Percentiles rank a stretch among this genome's conserved stretches.
Evolutionary conservation across 2,113 vertebrate genomes (phyloP).

Genomic region (Melanerpes aurifrons): DNA sequence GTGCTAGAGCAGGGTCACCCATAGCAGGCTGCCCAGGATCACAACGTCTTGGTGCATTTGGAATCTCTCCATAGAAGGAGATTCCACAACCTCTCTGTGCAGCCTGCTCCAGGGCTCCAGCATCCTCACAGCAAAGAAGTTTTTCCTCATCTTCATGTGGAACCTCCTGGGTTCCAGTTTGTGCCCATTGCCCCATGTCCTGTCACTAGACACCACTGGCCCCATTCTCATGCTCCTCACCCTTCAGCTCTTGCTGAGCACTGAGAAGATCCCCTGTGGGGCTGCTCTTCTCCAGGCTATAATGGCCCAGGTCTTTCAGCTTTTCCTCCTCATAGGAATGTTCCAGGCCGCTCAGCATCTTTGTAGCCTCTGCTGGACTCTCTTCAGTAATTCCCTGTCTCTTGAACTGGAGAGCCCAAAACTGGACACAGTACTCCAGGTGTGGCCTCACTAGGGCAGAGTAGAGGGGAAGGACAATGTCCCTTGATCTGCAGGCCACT

Average conservation of each 20-base stretch:
- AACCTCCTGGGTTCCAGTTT: background rate
- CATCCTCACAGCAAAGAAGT: background rate
- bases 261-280: too few species aligned
- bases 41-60: background rate
- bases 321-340: background rate
- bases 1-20: background rate
- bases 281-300: too few species aligned
- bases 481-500: background rate
- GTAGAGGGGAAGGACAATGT: background rate
- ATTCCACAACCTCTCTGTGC: background rate
- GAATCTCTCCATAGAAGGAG: background rate
- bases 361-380: background rate
- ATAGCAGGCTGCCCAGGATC: background rate
- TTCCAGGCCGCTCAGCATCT: background rate
- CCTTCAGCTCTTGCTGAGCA: too few species aligned
- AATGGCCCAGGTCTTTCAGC: background rate
- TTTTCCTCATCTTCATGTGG: background rate
- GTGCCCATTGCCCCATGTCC: too few species aligned
- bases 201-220: too few species aligned
- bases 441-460: background rate
- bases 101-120: background rate
- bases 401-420: background rate
- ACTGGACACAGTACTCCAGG: background rate
- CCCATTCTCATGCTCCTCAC: too few species aligned
- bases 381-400: background rate